These are phyloP conservation scores for Tamandua tetradactyla DNA, from an alignment of 2,797 vertebrate genomes.

Conservation along the genomic window DNA sequence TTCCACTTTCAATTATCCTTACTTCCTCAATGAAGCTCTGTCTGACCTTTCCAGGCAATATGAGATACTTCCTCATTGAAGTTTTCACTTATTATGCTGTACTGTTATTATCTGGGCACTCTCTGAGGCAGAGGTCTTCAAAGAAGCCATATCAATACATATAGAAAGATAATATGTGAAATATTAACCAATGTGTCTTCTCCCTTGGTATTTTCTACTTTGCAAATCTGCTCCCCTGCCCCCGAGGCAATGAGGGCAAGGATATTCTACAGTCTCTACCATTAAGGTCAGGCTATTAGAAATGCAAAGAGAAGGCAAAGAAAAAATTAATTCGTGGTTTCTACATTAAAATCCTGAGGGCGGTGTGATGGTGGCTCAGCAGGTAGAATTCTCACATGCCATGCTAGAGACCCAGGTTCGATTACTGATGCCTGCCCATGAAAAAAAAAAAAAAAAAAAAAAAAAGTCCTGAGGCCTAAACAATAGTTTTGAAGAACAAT, in stretches of 20 bases:
- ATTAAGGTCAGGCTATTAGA: conserved; percentile 28
- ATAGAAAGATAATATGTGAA: conserved; percentile 58
- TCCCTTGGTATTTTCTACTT: background rate
- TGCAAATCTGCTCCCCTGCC: background rate
- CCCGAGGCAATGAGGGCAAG: background rate
- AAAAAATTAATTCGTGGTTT: conserved; percentile 4
- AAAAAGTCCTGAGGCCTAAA: conserved; percentile 5
- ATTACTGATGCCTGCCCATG: no score
- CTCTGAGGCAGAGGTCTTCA: conserved; percentile 48
- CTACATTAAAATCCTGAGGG: background rate
- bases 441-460: no score
- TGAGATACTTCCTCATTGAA: conserved; percentile 53
- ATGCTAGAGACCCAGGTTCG: no score
- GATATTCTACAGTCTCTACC: background rate
- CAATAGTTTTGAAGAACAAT: conserved; percentile 9
- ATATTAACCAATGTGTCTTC: conserved; percentile 51
- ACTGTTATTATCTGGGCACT: conserved; percentile 36
- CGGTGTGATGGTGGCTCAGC: no score
- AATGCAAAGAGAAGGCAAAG: background rate
- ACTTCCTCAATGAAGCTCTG: background rate
- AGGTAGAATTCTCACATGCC: no score
- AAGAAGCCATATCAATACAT: conserved; percentile 48
- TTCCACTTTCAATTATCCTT: conserved; percentile 17
- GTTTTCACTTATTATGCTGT: conserved; percentile 48
- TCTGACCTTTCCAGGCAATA: conserved; percentile 40